These are phyloP conservation scores for Rhagonycha lutea DNA, from an alignment of 2,888 invertebrate species.

Conservation along the genomic window DNA sequence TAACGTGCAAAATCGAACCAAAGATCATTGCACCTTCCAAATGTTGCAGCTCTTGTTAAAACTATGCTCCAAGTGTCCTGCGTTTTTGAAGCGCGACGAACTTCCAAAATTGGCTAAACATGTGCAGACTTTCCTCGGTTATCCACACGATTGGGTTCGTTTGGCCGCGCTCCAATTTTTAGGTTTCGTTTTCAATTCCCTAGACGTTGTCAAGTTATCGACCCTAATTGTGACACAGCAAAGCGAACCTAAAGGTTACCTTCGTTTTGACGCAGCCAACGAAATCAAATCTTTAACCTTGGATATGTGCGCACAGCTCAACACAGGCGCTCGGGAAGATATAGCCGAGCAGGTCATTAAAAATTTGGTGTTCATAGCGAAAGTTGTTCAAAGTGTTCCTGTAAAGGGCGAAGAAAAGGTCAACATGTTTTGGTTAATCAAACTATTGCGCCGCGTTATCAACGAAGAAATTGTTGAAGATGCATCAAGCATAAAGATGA, in stretches of 20 bases:
- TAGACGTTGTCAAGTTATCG: constrained; percentile 66
- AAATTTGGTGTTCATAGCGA: constrained; percentile 70
- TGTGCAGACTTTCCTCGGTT: constrained; percentile 72
- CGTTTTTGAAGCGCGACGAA: constrained; percentile 59
- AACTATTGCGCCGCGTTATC: constrained; percentile 73
- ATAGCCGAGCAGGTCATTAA: constrained; percentile 76
- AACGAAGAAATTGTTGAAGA: constrained; percentile 79
- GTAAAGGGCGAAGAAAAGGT: constrained; percentile 56
- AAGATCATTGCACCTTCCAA: constrained; percentile 78
- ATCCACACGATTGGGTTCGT: constrained; percentile 89
- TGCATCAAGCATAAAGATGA: constrained; percentile 68
- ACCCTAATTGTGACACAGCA: constrained; percentile 51
- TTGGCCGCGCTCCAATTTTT: constrained; percentile 77
- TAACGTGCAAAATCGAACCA: constrained; percentile 65
- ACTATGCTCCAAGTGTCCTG: constrained; percentile 66
- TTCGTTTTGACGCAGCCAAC: constrained; percentile 66
- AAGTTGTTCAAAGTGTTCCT: constrained; percentile 65
- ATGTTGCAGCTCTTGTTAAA: constrained; percentile 72
- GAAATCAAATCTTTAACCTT: constrained; percentile 69
- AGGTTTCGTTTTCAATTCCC: constrained; percentile 68
- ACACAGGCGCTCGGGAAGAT: constrained; percentile 69
- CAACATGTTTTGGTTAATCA: constrained; percentile 75
- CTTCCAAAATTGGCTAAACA: constrained; percentile 67
- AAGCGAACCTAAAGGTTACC: constrained; percentile 45
- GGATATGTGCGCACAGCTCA: constrained; percentile 77